Percentiles rank a stretch among this genome's conserved stretches.
phyloP scores from a whole-genome alignment of 2,888 invertebrate species.

The Luperina testacea region DNA sequence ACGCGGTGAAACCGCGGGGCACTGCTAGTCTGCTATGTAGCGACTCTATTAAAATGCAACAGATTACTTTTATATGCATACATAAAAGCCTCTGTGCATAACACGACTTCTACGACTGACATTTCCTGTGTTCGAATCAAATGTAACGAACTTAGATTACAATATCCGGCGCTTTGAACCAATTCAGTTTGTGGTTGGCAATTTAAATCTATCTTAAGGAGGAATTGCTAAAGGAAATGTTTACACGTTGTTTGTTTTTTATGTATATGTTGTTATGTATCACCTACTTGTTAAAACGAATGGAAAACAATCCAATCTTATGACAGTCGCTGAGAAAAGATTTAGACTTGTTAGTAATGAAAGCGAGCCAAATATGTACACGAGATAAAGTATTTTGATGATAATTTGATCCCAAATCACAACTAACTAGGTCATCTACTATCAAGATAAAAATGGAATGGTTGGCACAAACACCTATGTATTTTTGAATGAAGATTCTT shows the following conservation, averaged over 20 bases:
- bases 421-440: background rate
- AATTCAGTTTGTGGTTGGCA: conserved; percentile 13
- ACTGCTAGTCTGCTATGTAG: background rate
- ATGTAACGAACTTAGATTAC: conserved; percentile 37
- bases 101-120: background rate
- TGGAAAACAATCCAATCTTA: background rate
- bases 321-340: background rate
- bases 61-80: background rate
- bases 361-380: background rate
- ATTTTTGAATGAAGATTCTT: background rate
- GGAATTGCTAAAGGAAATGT: background rate
- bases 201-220: conserved; percentile 15
- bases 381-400: background rate
- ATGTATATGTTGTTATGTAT: background rate
- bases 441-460: background rate
- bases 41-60: background rate
- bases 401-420: background rate
- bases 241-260: background rate
- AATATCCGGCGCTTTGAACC: conserved; percentile 33
- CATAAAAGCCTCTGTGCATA: background rate
- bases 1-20: no score
- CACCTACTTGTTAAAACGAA: background rate
- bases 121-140: conserved; percentile 6
- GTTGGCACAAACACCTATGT: background rate
- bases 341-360: background rate